Conservation (phyloP, 2,113 vertebrate genomes). For the Rhinopithecus roxellana region DNA sequence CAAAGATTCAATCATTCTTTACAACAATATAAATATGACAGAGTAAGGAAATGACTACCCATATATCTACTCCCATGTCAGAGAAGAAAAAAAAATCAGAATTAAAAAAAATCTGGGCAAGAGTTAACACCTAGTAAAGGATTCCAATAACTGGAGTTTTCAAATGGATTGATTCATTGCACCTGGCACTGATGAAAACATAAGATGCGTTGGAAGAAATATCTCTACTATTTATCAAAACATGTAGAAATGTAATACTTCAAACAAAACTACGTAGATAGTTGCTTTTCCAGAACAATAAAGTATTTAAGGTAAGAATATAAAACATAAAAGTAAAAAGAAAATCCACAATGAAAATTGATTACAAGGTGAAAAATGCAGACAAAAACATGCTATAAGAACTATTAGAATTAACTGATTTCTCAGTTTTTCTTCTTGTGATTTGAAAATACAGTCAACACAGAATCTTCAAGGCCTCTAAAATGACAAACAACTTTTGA, state of each 20-base stretch:
- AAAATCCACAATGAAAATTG: background rate
- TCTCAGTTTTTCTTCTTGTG: background rate
- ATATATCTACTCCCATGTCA: background rate
- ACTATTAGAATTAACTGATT: background rate
- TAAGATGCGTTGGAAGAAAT: background rate
- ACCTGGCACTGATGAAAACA: background rate
- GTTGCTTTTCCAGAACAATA: background rate
- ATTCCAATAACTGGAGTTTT: background rate
- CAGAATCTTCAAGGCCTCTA: background rate
- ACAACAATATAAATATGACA: background rate
- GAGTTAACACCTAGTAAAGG: background rate
- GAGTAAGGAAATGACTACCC: background rate
- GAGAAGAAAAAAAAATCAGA: background rate
- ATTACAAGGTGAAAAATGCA: background rate
- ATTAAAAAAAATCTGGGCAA: background rate
- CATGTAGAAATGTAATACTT: background rate
- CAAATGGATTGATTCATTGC: background rate
- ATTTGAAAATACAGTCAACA: background rate
- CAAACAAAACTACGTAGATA: background rate
- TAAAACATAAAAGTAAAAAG: background rate
- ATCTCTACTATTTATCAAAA: background rate
- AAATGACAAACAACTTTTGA: background rate
- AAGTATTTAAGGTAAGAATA: background rate
- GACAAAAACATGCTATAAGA: background rate
- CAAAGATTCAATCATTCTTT: background rate